These are phyloP conservation scores for Scelioninae gen. 1 DNA, from an alignment of 2,888 invertebrate species.

Conservation along the genomic window DNA sequence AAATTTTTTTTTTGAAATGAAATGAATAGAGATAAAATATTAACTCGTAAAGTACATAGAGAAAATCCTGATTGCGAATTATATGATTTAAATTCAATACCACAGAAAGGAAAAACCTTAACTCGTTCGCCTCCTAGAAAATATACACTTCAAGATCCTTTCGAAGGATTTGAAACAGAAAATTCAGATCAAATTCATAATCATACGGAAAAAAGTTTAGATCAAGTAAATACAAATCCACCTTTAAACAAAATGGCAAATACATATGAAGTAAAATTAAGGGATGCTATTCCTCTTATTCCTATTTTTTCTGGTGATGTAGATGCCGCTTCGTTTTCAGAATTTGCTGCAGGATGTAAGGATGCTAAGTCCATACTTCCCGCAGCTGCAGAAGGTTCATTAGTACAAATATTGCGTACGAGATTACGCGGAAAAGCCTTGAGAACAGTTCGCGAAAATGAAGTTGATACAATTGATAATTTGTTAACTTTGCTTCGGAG, in stretches of 20 bases:
- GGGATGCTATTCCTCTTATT: background rate
- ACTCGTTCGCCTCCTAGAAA: background rate
- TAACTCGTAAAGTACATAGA: too few species aligned
- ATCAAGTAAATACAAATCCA: background rate
- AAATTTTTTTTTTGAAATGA: too few species aligned
- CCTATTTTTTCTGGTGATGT: background rate
- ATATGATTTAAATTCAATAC: background rate
- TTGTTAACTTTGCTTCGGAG: background rate
- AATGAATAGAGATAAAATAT: too few species aligned
- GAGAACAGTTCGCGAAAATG: background rate
- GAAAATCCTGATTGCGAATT: background rate
- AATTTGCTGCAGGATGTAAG: constrained; percentile 9
- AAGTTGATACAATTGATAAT: background rate
- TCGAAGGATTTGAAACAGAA: background rate
- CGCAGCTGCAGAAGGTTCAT: background rate
- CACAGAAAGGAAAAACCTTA: background rate
- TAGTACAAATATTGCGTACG: background rate
- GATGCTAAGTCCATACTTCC: background rate
- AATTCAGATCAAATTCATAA: background rate
- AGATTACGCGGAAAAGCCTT: background rate
- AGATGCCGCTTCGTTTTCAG: background rate
- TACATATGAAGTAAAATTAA: background rate
- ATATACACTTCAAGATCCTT: background rate
- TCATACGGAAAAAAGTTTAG: background rate
- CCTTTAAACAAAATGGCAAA: background rate